phyloP scores from a whole-genome alignment of 2,113 vertebrate genomes.

The Festucalex cinctus region DNA sequence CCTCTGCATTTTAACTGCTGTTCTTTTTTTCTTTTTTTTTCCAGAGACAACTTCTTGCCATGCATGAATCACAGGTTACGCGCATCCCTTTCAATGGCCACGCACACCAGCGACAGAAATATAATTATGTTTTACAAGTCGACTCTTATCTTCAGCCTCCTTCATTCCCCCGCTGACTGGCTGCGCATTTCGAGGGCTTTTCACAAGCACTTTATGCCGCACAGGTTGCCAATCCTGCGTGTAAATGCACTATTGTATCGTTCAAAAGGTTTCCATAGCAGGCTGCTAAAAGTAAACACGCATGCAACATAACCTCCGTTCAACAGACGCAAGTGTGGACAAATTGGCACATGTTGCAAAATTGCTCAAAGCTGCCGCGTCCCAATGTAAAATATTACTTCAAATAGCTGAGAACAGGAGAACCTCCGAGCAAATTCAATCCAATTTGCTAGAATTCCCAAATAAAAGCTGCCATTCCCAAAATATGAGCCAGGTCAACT shows the following conservation, averaged over 20 bases:
- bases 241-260: constrained; percentile 60
- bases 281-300: constrained; percentile 42
- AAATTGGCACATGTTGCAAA: constrained; percentile 23
- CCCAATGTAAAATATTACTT: constrained; percentile 19
- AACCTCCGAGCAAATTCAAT: neutral
- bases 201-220: constrained; percentile 61
- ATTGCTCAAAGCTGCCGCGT: constrained; percentile 18
- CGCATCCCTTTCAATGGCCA: constrained; percentile 62
- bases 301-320: constrained; percentile 2
- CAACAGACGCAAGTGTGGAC: constrained; percentile 5
- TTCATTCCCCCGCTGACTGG: constrained; percentile 55
- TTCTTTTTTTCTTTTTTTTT: constrained; percentile 36
- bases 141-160: constrained; percentile 70
- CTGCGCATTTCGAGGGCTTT: constrained; percentile 58
- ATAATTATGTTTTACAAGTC: constrained; percentile 77
- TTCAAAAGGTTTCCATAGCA: constrained; percentile 57
- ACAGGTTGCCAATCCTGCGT: constrained; percentile 50
- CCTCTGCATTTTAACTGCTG: constrained; percentile 58
- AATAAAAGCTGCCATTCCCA: neutral
- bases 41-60: constrained; percentile 55
- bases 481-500: neutral
- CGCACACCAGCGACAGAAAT: constrained; percentile 58
- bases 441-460: neutral
- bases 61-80: constrained; percentile 76
- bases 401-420: constrained; percentile 10